Base-by-base conservation (phyloP, 1,140 invertebrate genomes). In the Dolichoris vasculosae region DNA sequence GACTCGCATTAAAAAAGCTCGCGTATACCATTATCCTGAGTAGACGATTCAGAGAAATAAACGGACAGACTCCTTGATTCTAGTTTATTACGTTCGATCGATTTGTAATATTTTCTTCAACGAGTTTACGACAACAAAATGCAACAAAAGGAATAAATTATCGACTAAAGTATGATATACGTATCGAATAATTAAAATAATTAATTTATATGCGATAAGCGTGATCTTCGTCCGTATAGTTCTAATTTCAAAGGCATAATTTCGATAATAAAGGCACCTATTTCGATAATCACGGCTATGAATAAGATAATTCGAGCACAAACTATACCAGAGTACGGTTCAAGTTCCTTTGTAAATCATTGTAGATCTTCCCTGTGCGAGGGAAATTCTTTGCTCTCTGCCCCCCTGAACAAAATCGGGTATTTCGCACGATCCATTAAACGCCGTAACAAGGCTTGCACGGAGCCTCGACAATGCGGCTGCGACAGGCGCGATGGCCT, bases 361-460 rank as follows among this genome's bases (percentile, higher is more conserved):
- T 83, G 40, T n/a, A n/a, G 76, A 64, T 63, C 20, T 17, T 43
- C 51, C 38, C 48, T 20, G 40, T 7, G 32, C 67, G 32, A 75
- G 63, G 35, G 20, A 75, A 38, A 82, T 48, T 82, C 67, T n/a
- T 63, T 3, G 63, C 73, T 30, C 63, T 35, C 2, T 13, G 38
- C n/a, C 64, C 71, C 40, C 38, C 71, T 20, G 46, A 48, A 43
- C 69, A 59, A 59, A 82, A 86, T 82, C 85, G 69, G 51, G 6
- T 59, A 75, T 79, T 71, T 63, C 75, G 13, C 63, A 79, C 76
- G 64, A 82, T 69, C 85, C 85, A 86, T 86, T 86, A 82, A 86
- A 82, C 85, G 43, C 30, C 64, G 35, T 82, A 86, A 86, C 85
- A 82, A 82, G 85, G 55, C 85, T 86, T n/a, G 48, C 69, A 20